phyloP scores from a whole-genome alignment of 2,113 vertebrate genomes.

The cattle (Bos taurus) region DNA sequence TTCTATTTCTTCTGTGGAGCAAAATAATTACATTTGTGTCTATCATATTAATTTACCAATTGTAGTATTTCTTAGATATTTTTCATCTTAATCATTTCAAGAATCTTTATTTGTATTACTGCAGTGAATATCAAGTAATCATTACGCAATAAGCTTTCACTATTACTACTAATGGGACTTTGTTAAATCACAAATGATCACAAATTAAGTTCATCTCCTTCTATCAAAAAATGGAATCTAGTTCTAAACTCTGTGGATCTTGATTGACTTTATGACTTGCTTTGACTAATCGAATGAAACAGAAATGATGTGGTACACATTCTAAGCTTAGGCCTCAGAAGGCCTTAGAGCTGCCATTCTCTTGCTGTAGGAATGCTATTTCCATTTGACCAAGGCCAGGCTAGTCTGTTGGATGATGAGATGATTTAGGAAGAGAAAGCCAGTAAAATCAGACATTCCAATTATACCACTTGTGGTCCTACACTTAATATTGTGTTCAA shows the following conservation, averaged over 20 bases:
- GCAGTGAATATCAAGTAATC: not conserved
- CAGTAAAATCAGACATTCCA: not conserved
- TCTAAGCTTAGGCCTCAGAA: not conserved
- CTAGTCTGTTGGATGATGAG: not conserved
- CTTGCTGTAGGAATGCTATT: not conserved
- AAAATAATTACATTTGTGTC: not conserved
- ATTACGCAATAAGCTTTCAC: not conserved
- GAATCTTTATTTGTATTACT: not conserved
- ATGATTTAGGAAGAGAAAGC: not conserved
- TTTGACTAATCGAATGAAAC: not conserved
- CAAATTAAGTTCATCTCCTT: not conserved
- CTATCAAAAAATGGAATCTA: not conserved
- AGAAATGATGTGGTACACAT: not conserved
- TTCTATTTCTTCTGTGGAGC: not conserved
- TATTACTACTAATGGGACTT: not conserved
- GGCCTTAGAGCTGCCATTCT: not conserved
- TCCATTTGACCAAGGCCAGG: not conserved
- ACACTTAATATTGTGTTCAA: not conserved
- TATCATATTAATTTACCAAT: not conserved
- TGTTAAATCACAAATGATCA: not conserved
- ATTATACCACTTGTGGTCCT: not conserved
- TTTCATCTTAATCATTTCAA: not conserved
- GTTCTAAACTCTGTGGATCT: not conserved
- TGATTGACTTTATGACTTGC: not conserved
- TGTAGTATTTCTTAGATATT: not conserved